Evolutionary conservation across 2,888 invertebrate genomes (phyloP).

Genomic region (Sarcophaga rosellei): DNA sequence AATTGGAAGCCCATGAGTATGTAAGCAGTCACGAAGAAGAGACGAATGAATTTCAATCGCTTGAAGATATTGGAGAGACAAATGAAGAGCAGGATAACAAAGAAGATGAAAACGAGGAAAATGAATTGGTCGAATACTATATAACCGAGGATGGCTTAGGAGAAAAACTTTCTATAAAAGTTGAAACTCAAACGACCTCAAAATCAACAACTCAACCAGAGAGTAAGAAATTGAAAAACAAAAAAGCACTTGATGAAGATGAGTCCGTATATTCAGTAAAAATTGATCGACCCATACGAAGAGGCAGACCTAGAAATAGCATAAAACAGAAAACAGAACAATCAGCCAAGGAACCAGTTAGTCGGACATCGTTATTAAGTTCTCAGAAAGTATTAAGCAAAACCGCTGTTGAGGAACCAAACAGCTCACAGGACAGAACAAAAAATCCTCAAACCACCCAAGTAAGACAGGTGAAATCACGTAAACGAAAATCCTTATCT

Average conservation of each 20-base stretch:
- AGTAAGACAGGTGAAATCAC: slow-evolving; percentile 41
- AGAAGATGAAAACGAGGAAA: slow-evolving; percentile 44
- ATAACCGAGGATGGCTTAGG: slow-evolving; percentile 36
- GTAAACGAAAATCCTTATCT: slow-evolving; percentile 57
- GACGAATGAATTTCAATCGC: slow-evolving; percentile 40
- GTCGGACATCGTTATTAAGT: background rate
- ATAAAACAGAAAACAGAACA: background rate
- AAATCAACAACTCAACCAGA: background rate
- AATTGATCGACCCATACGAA: background rate
- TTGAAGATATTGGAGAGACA: slow-evolving; percentile 52
- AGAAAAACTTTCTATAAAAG: slow-evolving; percentile 24
- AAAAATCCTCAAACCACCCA: background rate
- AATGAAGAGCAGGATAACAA: slow-evolving; percentile 44
- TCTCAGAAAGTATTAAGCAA: background rate
- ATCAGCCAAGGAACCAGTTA: background rate
- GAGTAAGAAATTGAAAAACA: background rate
- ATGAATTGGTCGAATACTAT: slow-evolving; percentile 55
- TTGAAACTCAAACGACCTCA: background rate
- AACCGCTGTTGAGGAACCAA: background rate
- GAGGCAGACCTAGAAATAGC: slow-evolving; percentile 14
- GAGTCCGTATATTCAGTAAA: background rate
- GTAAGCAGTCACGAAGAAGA: slow-evolving; percentile 28
- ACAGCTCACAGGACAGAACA: background rate
- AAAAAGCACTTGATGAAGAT: background rate
- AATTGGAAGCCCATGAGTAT: slow-evolving; percentile 35